Base-by-base conservation (phyloP, 2,888 invertebrate genomes). In the Cheilosia soror region DNA sequence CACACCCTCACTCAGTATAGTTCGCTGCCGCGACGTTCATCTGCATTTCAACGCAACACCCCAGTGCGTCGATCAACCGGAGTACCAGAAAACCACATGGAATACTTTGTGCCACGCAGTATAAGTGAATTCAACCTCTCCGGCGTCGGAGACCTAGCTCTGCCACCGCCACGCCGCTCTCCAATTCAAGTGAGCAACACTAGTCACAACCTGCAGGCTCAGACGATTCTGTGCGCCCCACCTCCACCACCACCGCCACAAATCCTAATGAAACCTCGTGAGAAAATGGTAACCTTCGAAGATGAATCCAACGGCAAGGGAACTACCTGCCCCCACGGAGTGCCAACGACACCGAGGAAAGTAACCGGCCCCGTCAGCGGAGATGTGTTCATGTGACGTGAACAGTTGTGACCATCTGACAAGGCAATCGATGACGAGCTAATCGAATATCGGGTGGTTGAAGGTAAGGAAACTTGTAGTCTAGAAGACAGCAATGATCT, bases 71-170 rank as follows among this genome's bases (percentile, higher is more conserved):
- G 95, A 58, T 95, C 95, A 29, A 94, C 94, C 25, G 93, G 94
- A 71, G 90, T 91, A 90, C 93, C 94, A 68, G 95, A 95, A 88
- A 94, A 94, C 58, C 94, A 95, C 86, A 93, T 96, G 77, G 97
- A 97, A 90, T 97, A 97, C 91, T 97, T 96, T 91, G 96, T 97
- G 85, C 97, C 97, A 83, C 93, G 97, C 78, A 96, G 96, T 91
- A 94, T 96, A 77, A 96, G 96, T 92, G 97, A 96, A 90, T 97
- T 97, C 90, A 96, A 97, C 90, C 91, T 97, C 76, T 94, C 95
- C 0, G 95, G 96, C 47, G 94, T 95, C 7, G 93, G 94, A 63
- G 94, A 95, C 89, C 92, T 93, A 72, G 93, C 93, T 20, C 90
- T 93, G 42, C 93, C 93, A 0, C 93, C 93, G 5, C 93, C 93